Conservation (phyloP, 2,888 invertebrate species). For the Caenorhabditis doughertyi region DNA sequence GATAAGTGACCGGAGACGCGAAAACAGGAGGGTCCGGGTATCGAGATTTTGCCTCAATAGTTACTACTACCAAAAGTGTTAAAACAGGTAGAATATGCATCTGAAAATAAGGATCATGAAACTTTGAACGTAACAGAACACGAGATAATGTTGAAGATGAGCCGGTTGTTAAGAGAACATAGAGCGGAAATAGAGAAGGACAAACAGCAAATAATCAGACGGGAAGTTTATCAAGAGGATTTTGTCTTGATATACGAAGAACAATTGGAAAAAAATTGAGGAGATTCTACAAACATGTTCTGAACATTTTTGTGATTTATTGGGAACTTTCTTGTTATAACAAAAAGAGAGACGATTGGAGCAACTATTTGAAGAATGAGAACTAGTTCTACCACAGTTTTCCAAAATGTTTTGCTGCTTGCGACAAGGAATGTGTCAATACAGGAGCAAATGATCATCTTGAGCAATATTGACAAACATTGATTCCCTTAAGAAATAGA, state of each 20-base stretch:
- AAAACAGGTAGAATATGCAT: constrained; percentile 19
- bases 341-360: constrained; percentile 4
- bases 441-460: constrained; percentile 51
- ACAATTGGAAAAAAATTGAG: not conserved
- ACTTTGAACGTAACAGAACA: constrained; percentile 11
- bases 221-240: constrained; percentile 29
- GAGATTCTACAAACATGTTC: not conserved
- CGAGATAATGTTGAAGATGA: constrained; percentile 14
- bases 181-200: constrained; percentile 37
- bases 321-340: not conserved
- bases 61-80: not conserved
- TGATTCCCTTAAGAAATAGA: not conserved
- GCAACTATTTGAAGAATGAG: constrained; percentile 28
- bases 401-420: not conserved
- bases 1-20: constrained; percentile 75
- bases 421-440: constrained; percentile 42
- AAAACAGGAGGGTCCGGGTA: constrained; percentile 80
- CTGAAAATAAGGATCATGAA: constrained; percentile 12
- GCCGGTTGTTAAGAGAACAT: constrained; percentile 32
- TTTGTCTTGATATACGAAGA: constrained; percentile 27
- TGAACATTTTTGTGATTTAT: not conserved
- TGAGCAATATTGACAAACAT: constrained; percentile 33
- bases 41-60: constrained; percentile 41
- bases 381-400: constrained; percentile 16
- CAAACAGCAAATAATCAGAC: constrained; percentile 45